These are phyloP conservation scores for Phoxinus dragarum DNA, from an alignment of 2,797 vertebrate species.

Conservation along the genomic window DNA sequence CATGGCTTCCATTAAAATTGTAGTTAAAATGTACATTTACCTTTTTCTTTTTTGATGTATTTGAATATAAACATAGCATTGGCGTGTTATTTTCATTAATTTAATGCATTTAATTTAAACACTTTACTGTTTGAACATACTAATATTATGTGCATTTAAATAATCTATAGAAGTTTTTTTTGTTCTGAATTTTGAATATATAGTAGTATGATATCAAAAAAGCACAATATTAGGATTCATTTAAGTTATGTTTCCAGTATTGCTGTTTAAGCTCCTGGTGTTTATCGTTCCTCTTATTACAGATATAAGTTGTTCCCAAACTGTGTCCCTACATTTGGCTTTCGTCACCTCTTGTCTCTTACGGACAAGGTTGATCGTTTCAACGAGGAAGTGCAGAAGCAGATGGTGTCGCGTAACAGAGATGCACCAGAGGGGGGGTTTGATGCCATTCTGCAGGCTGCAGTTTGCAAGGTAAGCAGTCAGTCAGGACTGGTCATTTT, in stretches of 20 bases:
- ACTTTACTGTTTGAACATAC: not conserved
- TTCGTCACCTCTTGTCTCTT: constrained; percentile 92
- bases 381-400: constrained; percentile 94
- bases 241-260: not conserved
- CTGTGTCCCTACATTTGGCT: constrained; percentile 94
- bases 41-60: too few relatives aligned
- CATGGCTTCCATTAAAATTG: too few relatives aligned
- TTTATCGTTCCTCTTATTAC: constrained; percentile 26
- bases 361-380: constrained; percentile 94
- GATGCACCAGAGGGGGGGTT: constrained; percentile 96
- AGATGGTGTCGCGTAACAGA: constrained; percentile 94
- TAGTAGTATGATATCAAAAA: not conserved
- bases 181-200: not conserved
- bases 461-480: constrained; percentile 90
- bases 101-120: too few relatives aligned
- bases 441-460: constrained; percentile 94
- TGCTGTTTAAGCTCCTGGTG: not conserved
- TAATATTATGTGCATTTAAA: not conserved
- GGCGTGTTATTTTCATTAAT: too few relatives aligned
- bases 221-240: not conserved
- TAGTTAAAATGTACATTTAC: too few relatives aligned
- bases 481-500: not conserved
- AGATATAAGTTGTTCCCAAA: constrained; percentile 94
- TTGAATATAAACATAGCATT: too few relatives aligned
- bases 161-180: not conserved